A percentile compares a stretch with the other conserved stretches of the same genome.
phyloP scores from a whole-genome alignment of 1,140 invertebrate genomes.

The Homalodisca vitripennis region DNA sequence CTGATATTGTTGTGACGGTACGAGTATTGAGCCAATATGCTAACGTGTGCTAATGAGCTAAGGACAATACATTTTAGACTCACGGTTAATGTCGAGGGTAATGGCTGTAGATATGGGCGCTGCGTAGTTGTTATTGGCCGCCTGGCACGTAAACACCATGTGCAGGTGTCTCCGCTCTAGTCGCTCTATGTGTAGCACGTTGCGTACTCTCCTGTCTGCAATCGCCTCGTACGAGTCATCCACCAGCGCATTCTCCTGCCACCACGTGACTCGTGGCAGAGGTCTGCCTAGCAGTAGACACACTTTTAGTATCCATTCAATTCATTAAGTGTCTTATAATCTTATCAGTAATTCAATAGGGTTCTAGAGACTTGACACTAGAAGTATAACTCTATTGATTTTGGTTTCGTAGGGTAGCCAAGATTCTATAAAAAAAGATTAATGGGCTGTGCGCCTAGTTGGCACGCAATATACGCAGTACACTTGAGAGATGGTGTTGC shows the following conservation, averaged over 20 bases:
- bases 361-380: no score
- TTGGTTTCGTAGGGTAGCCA: no score
- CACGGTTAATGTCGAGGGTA: constrained; percentile 73
- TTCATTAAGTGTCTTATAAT: no score
- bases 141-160: constrained; percentile 68
- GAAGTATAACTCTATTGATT: no score
- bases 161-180: constrained; percentile 65
- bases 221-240: constrained; percentile 64
- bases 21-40: neutral
- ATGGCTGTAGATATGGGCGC: constrained; percentile 70
- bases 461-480: no score
- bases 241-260: constrained; percentile 66
- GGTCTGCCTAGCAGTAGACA: constrained; percentile 60
- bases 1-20: neutral
- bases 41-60: neutral
- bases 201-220: constrained; percentile 61
- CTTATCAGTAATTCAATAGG: no score
- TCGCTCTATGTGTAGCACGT: constrained; percentile 62
- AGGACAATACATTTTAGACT: constrained; percentile 51
- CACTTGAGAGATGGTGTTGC: no score
- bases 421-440: no score
- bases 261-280: constrained; percentile 75
- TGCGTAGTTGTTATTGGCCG: constrained; percentile 72
- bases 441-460: no score
- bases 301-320: no score